phyloP scores from a whole-genome alignment of 2,888 invertebrate genomes.

The Heliconius cydno region DNA sequence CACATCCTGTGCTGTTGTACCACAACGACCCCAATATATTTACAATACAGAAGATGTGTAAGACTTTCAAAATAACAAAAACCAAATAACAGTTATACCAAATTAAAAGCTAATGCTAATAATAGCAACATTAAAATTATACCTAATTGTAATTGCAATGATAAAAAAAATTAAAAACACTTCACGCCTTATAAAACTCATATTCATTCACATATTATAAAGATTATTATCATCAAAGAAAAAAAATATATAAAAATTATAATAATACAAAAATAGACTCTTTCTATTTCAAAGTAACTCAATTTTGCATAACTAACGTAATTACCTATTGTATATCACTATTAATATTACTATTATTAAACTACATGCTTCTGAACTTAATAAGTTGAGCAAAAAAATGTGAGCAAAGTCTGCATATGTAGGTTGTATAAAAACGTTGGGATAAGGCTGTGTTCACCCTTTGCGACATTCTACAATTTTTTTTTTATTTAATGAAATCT shows the following conservation, averaged over 20 bases:
- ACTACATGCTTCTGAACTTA: background rate
- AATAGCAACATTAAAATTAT: background rate
- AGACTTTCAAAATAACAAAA: background rate
- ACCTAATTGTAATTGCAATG: background rate
- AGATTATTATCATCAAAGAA: slow-evolving; percentile 17
- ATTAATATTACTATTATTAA: slow-evolving; percentile 21
- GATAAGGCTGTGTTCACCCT: slow-evolving; percentile 28
- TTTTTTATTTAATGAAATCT: too few relatives aligned
- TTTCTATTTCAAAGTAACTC: slow-evolving; percentile 5
- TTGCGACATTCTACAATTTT: background rate
- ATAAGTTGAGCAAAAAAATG: slow-evolving; percentile 36
- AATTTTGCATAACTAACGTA: slow-evolving; percentile 28
- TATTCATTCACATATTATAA: slow-evolving; percentile 5
- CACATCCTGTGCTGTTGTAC: too few relatives aligned
- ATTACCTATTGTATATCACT: slow-evolving; percentile 29
- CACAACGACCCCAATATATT: too few relatives aligned
- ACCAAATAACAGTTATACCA: background rate
- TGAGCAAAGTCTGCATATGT: slow-evolving; percentile 28
- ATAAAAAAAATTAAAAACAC: background rate
- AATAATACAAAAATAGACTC: slow-evolving; percentile 8
- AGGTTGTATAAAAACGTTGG: slow-evolving; percentile 46
- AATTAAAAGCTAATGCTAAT: background rate
- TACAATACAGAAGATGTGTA: background rate
- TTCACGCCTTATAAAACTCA: slow-evolving; percentile 17
- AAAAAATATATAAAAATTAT: background rate